Percentiles rank a stretch among this genome's conserved stretches.
Conservation (phyloP, 2,888 invertebrate species). For the Gasteruption jaculator region DNA sequence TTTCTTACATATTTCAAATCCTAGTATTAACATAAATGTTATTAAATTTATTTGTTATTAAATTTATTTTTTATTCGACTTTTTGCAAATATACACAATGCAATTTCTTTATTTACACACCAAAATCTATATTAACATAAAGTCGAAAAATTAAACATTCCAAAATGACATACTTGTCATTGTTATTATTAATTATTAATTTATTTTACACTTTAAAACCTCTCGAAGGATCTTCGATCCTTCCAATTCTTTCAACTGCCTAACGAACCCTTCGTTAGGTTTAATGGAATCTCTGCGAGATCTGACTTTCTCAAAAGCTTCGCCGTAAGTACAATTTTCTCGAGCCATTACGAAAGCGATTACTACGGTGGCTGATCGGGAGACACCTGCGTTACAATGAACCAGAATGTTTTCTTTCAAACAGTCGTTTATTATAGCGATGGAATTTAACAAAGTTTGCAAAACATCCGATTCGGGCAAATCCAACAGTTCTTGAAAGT, state of each 20-base stretch:
- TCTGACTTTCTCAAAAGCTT: constrained; percentile 68
- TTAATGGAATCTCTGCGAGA: constrained; percentile 63
- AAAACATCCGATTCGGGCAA: constrained; percentile 66
- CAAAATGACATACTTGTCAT: no score
- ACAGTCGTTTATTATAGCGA: constrained; percentile 62
- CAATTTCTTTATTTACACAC: no score
- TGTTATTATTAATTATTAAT: no score
- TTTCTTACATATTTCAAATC: no score
- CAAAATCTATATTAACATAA: no score
- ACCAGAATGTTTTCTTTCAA: constrained; percentile 63
- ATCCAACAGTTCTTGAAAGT: constrained; percentile 68
- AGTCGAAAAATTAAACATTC: no score
- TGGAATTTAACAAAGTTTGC: constrained; percentile 55
- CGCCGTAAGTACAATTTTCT: constrained; percentile 56
- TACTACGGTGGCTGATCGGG: constrained; percentile 74
- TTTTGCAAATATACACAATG: no score
- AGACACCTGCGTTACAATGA: constrained; percentile 92
- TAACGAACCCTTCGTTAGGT: constrained; percentile 78
- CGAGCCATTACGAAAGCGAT: constrained; percentile 76
- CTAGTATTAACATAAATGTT: no score
- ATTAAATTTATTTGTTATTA: no score
- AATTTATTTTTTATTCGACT: no score
- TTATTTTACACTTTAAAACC: no score
- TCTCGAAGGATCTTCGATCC: no score
- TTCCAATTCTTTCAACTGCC: constrained; percentile 57